These are phyloP conservation scores for Ditula angustiorana DNA, from an alignment of 2,888 invertebrate genomes.

Conservation along the genomic window DNA sequence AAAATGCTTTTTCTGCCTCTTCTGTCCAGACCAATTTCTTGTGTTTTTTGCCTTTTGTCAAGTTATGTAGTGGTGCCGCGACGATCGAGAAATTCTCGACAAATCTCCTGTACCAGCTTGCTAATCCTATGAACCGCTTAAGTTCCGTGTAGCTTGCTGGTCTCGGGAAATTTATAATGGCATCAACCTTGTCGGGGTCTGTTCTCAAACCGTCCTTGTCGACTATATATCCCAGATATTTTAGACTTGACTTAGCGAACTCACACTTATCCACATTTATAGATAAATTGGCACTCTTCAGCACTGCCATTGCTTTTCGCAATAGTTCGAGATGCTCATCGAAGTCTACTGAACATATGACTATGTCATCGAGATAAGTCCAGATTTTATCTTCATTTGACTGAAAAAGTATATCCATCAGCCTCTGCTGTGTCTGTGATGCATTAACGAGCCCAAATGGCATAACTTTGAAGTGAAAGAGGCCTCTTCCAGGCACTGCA, in stretches of 20 bases:
- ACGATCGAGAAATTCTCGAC: not conserved
- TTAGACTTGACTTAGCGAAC: not conserved
- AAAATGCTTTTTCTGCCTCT: not conserved
- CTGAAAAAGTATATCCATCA: no score
- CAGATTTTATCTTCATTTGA: no score
- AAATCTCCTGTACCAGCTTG: slow-evolving; percentile 13
- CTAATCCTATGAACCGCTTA: slow-evolving; percentile 19
- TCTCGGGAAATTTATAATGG: slow-evolving; percentile 2
- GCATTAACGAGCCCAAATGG: slow-evolving; percentile 38
- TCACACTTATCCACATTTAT: no score
- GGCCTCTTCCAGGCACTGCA: slow-evolving; percentile 11
- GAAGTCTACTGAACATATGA: slow-evolving; percentile 19
- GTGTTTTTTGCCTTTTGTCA: slow-evolving; percentile 12
- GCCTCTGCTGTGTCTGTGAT: no score
- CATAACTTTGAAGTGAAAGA: no score
- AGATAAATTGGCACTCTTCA: not conserved
- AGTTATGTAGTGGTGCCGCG: slow-evolving; percentile 7
- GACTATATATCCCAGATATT: slow-evolving; percentile 9
- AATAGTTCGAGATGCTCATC: slow-evolving; percentile 4
- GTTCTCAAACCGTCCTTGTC: slow-evolving; percentile 9
- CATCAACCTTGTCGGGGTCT: not conserved
- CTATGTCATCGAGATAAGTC: slow-evolving; percentile 38
- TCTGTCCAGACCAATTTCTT: not conserved
- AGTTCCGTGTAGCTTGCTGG: not conserved
- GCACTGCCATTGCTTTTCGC: not conserved